Conservation (phyloP, 2,797 vertebrate genomes). For the Arrhamphus sclerolepis region DNA sequence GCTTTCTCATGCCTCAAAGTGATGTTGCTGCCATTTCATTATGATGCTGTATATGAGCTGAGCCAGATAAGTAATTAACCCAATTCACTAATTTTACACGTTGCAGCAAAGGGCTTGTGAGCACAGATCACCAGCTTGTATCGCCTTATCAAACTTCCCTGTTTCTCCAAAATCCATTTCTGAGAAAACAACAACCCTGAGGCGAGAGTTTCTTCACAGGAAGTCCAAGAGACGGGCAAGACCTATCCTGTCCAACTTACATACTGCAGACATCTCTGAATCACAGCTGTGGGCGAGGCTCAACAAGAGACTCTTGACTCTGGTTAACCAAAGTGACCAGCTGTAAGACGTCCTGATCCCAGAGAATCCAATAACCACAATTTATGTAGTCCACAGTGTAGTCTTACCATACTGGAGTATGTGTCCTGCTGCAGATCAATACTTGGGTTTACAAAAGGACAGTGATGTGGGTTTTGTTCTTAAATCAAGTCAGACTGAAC, state of each 20-base stretch:
- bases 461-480: not conserved
- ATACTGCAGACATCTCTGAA: no score
- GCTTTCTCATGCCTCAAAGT: constrained; percentile 13
- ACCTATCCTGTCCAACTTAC: constrained; percentile 34
- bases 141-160: no score
- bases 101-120: not conserved
- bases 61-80: not conserved
- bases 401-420: constrained; percentile 17
- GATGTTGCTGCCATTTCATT: constrained; percentile 41
- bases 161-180: not conserved
- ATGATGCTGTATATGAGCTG: not conserved
- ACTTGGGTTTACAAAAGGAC: not conserved
- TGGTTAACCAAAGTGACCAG: constrained; percentile 50
- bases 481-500: no score
- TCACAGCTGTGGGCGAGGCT: constrained; percentile 18
- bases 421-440: constrained; percentile 1
- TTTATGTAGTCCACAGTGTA: constrained; percentile 33
- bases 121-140: not conserved
- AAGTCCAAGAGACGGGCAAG: constrained; percentile 49
- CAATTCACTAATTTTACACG: constrained; percentile 7
- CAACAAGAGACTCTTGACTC: constrained; percentile 34
- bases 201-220: constrained; percentile 44
- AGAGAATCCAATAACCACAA: constrained; percentile 33
- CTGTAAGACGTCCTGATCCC: constrained; percentile 11
- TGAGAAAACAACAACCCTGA: constrained; percentile 9